phyloP scores from a whole-genome alignment of 2,113 vertebrate species.

The Myxocyprinus asiaticus region DNA sequence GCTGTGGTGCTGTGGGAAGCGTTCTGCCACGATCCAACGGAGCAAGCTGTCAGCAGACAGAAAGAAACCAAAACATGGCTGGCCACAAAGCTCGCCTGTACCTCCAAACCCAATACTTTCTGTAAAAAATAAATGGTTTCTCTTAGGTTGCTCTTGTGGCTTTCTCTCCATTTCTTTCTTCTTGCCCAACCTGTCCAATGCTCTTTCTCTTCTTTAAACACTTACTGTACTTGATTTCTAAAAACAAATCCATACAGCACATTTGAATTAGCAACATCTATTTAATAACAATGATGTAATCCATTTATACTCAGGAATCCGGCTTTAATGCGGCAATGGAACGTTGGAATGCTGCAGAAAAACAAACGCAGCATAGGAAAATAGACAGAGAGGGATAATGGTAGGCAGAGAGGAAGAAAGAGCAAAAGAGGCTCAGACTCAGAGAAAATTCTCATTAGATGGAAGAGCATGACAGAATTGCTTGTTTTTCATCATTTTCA shows the following conservation, averaged over 20 bases:
- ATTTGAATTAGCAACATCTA: slow-evolving; percentile 51
- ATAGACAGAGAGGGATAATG: slow-evolving; percentile 52
- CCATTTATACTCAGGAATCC: slow-evolving; percentile 54
- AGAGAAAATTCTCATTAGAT: too few species aligned
- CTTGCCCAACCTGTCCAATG: slow-evolving; percentile 19
- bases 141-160: not conserved
- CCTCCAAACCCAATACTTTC: slow-evolving; percentile 34
- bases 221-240: slow-evolving; percentile 34
- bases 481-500: too few species aligned
- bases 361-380: slow-evolving; percentile 62
- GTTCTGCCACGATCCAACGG: slow-evolving; percentile 55
- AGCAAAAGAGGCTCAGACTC: slow-evolving; percentile 8
- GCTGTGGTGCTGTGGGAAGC: slow-evolving; percentile 55
- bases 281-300: slow-evolving; percentile 58
- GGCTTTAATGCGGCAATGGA: slow-evolving; percentile 41
- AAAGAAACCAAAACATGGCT: slow-evolving; percentile 46
- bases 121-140: slow-evolving; percentile 12
- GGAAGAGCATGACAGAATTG: too few species aligned
- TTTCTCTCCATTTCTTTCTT: not conserved
- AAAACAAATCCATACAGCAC: slow-evolving; percentile 46
- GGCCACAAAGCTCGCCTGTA: not conserved
- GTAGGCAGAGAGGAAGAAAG: slow-evolving; percentile 45
- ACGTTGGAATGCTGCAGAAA: slow-evolving; percentile 53
- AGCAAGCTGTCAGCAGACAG: slow-evolving; percentile 66
- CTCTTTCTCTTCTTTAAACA: slow-evolving; percentile 14